Base-by-base conservation (phyloP, 2,113 vertebrate species). In the Heterotilapia buettikoferi region DNA sequence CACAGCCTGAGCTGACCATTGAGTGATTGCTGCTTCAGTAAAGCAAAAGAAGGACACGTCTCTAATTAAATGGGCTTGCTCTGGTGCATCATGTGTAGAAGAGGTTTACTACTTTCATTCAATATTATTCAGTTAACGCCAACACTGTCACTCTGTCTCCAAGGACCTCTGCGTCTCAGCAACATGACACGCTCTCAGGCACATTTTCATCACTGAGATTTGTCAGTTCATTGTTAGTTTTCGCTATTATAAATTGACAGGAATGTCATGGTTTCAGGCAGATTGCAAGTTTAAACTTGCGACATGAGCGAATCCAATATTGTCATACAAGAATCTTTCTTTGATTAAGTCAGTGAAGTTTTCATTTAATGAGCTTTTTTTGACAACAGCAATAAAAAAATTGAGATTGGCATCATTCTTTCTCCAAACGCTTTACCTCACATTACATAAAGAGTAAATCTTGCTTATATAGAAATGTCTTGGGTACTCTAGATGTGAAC, bases 41-140 rank as follows among this genome's bases (percentile, higher is more conserved):
- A 84, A 63, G 14, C 47, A 26, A 16, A 40, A 84, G 5, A 85
- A 85, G 57, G 84, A 43, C 47, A 53, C 29, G 31, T 54, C 57
- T 19, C 76, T 84, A 88, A 88, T 85, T 82, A 76, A 88, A 81
- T 59, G 26, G 36, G 63, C 71, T 90, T 86, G 57, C 13, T 86
- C 47, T 53, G 54, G n/a, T 54, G 38, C 13, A 85, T 85, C 82
- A 26, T 79, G 71, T 61, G 40, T 14, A 36, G 61, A 29, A 82
- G 81, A 82, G 45, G 71, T 86, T 84, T 80, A 38, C 40, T 59
- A 56, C 14, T 57, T 68, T 79, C 21, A 80, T 80, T 43, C 40
- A 66, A 36, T 79, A 36, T 89, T 52, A 86, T 84, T 90, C 43
- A 78, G 9, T 63, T 90, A 61, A 68, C n/a, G 57, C 79, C 71